Base-by-base conservation (phyloP, 35 echinoderm and acorn worm species). In the Hemicentrotus pulcherrimus region DNA sequence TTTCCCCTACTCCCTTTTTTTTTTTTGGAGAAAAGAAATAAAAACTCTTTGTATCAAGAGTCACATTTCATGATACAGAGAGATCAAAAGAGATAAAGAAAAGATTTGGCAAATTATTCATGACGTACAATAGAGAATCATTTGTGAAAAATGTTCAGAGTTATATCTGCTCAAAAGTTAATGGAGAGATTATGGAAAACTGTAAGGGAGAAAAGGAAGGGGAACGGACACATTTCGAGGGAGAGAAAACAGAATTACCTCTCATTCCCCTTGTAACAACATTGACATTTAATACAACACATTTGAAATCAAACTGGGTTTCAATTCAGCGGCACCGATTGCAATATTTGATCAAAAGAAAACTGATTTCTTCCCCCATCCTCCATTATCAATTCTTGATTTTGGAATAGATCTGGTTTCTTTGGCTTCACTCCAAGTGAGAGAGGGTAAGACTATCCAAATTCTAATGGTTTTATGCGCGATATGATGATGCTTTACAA, bases 401-500 rank as follows among this genome's bases (percentile, higher is more conserved):
- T 78, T 78, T n/a, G 19, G 19, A 28, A 28, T 78, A 78, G 65
- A 78, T 78, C 28, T n/a, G 28, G 65, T 78, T 78, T 78, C 65
- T 78, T n/a, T 78, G 65, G 65, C 65, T 78, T 78, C 65, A 78
- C 19, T 78, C 65, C 65, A 78, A 78, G 65, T 6, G 65, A 24
- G 65, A 78, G 65, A 78, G 19, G 65, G 65, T 78, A 78, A 78
- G 65, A 78, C 65, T 78, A 78, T 78, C 65, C 65, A 28, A 78
- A 78, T 78, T 78, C 65, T 78, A 78, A 78, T 78, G 65, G 65
- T 78, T 78, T 22, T 78, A 78, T 78, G 19, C 28, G 65, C 65
- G 65, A 78, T 78, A 78, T 78, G 19, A 78, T n/a, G 65, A 78
- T 78, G 65, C 65, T 78, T 78, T 78, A 78, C 65, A 78, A 78